phyloP scores from a whole-genome alignment of 2,113 vertebrate species.

The Pteropus alecto region DNA sequence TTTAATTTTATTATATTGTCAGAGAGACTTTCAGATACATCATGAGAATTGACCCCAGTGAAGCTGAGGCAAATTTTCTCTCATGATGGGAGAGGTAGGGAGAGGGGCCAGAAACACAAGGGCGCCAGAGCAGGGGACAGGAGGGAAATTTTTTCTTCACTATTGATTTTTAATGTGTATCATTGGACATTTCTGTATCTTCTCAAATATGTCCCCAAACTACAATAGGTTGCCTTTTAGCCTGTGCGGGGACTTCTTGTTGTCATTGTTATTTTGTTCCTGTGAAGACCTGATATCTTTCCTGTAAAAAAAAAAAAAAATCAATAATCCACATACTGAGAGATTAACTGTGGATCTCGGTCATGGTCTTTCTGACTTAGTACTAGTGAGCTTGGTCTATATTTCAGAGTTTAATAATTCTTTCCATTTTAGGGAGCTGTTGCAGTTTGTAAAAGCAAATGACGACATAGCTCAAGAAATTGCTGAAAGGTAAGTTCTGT shows the following conservation, averaged over 20 bases:
- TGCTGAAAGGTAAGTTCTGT: slow-evolving; percentile 87
- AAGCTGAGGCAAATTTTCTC: background rate
- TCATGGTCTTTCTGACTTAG: background rate
- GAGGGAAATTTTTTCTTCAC: background rate
- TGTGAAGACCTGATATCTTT: background rate
- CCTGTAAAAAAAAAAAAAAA: background rate
- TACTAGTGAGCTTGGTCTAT: background rate
- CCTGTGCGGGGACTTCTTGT: background rate
- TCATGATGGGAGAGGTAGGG: background rate
- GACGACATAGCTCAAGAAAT: slow-evolving; percentile 92
- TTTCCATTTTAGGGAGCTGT: slow-evolving; percentile 87
- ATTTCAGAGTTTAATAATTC: slow-evolving; percentile 17
- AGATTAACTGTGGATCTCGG: background rate
- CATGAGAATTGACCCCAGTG: background rate
- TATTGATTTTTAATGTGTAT: background rate
- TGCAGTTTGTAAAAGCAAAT: slow-evolving; percentile 94
- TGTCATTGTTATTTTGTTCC: background rate
- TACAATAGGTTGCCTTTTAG: slow-evolving; percentile 2
- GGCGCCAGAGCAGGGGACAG: background rate
- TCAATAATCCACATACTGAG: background rate
- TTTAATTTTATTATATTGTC: background rate
- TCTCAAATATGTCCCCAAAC: background rate
- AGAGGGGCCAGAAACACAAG: background rate
- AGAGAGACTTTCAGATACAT: background rate
- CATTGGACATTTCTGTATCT: background rate